Conservation (phyloP, 2,797 vertebrate species). For the Novumbra hubbsi region DNA sequence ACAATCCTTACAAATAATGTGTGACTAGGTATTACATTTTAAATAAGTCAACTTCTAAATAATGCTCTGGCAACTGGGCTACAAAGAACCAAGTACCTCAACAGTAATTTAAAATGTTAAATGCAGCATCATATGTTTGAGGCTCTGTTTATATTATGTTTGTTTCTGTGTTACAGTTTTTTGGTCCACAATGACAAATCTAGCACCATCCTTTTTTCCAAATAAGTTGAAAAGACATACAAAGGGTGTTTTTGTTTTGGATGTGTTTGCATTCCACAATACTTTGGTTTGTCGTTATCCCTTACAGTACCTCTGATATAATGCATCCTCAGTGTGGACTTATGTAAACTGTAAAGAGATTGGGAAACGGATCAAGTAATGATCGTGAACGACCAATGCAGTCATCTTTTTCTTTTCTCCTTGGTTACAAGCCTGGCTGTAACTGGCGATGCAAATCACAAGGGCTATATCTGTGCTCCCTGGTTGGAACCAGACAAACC, state of each 20-base stretch:
- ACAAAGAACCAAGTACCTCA: too few species aligned
- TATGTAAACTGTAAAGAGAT: constrained; percentile 50
- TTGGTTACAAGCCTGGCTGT: constrained; percentile 32
- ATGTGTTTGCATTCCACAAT: constrained; percentile 48
- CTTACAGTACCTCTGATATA: constrained; percentile 37
- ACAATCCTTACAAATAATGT: constrained; percentile 9
- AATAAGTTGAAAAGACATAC: constrained; percentile 9
- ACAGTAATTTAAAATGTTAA: background rate
- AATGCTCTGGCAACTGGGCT: too few species aligned
- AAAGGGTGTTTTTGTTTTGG: constrained; percentile 42
- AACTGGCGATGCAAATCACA: constrained; percentile 47
- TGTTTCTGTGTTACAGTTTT: background rate
- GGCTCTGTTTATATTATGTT: background rate
- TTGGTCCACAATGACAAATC: background rate
- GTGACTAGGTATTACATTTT: constrained; percentile 24
- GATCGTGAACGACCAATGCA: constrained; percentile 49
- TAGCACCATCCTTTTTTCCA: background rate
- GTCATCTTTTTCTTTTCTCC: constrained; percentile 18
- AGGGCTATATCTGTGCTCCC: constrained; percentile 54
- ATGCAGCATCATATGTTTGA: background rate
- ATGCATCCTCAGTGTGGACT: constrained; percentile 24
- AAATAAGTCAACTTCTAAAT: constrained; percentile 12
- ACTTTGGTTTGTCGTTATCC: constrained; percentile 23
- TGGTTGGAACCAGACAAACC: constrained; percentile 45
- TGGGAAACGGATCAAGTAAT: constrained; percentile 49